Base-by-base conservation (phyloP, 2,113 vertebrate species). In the Bagarius yarrelli region DNA sequence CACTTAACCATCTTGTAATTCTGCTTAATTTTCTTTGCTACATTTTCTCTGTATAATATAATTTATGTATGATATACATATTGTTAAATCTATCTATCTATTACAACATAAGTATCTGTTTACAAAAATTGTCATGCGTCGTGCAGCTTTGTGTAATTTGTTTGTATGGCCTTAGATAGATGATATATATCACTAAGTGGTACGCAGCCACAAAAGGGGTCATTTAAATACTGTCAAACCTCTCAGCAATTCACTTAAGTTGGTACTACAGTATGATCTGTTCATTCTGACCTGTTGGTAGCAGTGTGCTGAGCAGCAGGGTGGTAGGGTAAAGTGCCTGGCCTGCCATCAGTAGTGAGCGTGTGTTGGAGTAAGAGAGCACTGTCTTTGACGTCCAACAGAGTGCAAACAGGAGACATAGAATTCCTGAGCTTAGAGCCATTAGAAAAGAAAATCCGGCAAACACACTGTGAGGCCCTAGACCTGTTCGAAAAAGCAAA, bases 361-460 rank as follows among this genome's bases (percentile, higher is more conserved):
- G 88, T 0, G 89, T 91, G 91, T 93, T 92, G 66, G 91, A 91
- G 86, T 93, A 93, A 75, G 93, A 92, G 30, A 67, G 90, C 86
- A 91, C 88, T 0, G 92, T 94, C 75, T 85, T 40, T 0, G 90
- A 89, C 3, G 89, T 92, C 93, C 92, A 94, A 88, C 92, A 94
- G 88, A 93, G 88, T 83, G 92, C 89, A 57, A 94, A 91, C 69
- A 94, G 82, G 79, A 94, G 86, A 34, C 92, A 94, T 63, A 94
- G 87, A 27, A 87, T 87, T 1, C 84, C 88, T 0, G 92, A 92
- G 86, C 90, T 88, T 67, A 91, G 1, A 0, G 92, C 91, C 93
- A 94, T 91, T 19, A 95, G 57, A 83, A 87, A 91, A 60, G 93
- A 89, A 9, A 95, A 60, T 5, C 88, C 83, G 0, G 88, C 91